Percentiles rank a stretch among this genome's conserved stretches.
These are phyloP conservation scores for Lagocephalus sceleratus DNA, from an alignment of 2,797 vertebrate species.

Conservation along the genomic window DNA sequence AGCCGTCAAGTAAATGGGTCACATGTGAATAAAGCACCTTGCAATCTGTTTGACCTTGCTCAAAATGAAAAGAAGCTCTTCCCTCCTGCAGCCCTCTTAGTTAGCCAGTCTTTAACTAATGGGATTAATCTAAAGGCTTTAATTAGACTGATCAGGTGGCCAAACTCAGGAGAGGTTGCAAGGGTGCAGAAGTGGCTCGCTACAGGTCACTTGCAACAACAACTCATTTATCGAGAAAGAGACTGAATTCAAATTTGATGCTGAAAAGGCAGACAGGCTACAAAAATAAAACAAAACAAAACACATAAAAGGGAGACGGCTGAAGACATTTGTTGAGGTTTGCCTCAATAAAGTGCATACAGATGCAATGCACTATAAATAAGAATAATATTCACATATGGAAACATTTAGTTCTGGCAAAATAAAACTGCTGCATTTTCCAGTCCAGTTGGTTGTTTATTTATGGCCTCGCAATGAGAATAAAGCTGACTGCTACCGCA, in stretches of 20 bases:
- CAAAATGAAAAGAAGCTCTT: slow-evolving; percentile 19
- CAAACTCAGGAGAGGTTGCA: slow-evolving; percentile 28
- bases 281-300: neutral
- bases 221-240: neutral
- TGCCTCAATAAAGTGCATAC: too few species aligned
- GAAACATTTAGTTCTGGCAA: too few species aligned
- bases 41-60: slow-evolving; percentile 39
- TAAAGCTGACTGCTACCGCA: neutral
- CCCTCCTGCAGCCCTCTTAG: slow-evolving; percentile 40
- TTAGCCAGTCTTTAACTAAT: slow-evolving; percentile 63
- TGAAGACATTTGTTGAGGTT: neutral
- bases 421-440: too few species aligned
- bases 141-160: slow-evolving; percentile 71
- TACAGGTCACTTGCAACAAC: neutral
- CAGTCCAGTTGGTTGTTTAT: too few species aligned
- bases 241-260: too few species aligned
- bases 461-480: too few species aligned
- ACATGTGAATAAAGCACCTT: neutral
- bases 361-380: too few species aligned
- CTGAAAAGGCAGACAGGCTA: neutral
- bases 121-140: slow-evolving; percentile 69
- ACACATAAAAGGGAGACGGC: too few species aligned
- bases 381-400: too few species aligned
- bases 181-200: slow-evolving; percentile 21
- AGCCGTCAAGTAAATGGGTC: neutral